Percentiles rank a stretch among this genome's conserved stretches.
These are phyloP conservation scores for Aphis gossypii DNA, from an alignment of 1,140 invertebrate genomes.

Conservation along the genomic window DNA sequence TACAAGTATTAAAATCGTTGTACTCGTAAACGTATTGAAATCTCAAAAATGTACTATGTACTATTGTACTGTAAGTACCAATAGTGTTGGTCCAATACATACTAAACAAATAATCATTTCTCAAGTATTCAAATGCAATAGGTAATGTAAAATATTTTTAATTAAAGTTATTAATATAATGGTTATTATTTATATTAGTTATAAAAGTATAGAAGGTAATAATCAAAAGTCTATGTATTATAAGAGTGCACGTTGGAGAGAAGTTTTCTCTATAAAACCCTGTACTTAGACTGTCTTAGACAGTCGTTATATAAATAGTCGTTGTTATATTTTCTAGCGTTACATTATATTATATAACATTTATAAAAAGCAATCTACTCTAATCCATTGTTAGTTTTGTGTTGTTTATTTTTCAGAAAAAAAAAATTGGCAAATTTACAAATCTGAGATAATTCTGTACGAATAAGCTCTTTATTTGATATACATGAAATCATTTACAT, in stretches of 20 bases:
- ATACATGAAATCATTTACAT: not conserved
- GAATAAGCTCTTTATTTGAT: not conserved
- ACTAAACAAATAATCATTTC: no score
- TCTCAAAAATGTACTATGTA: no score
- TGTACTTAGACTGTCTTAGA: not conserved
- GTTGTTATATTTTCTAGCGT: conserved; percentile 7
- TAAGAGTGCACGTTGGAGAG: not conserved
- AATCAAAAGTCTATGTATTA: not conserved
- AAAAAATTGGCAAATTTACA: conserved; percentile 19
- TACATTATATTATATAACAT: not conserved
- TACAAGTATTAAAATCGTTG: no score
- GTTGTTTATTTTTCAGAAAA: conserved; percentile 4
- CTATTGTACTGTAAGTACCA: no score
- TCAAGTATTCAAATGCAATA: no score
- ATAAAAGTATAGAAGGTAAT: not conserved
- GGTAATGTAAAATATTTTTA: no score
- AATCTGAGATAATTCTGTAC: not conserved
- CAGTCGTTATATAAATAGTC: not conserved
- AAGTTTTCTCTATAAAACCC: not conserved
- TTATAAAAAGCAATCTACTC: conserved; percentile 11
- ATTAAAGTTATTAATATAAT: not conserved
- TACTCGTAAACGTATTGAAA: no score
- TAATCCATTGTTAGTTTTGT: conserved; percentile 2
- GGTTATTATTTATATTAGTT: not conserved
- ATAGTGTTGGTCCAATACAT: no score